Percentiles rank a stretch among this genome's conserved stretches.
Evolutionary conservation across 1,140 invertebrate genomes (phyloP).

Genomic region (Drosophila punjabiensis): DNA sequence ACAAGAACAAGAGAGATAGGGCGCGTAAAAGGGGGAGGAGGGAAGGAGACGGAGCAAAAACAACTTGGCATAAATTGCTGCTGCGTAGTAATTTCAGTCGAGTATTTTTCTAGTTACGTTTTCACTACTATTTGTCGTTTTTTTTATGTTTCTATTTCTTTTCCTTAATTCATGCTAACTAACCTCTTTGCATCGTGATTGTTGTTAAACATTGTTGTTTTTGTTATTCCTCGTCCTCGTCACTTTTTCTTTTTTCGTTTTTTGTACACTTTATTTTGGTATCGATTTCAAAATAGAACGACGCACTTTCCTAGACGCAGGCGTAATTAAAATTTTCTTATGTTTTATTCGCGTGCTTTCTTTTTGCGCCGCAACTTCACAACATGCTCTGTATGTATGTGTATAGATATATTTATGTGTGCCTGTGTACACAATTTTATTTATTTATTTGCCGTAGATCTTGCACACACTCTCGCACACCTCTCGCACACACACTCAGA

Average conservation of each 20-base stretch:
- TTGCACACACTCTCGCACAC: constrained; percentile 15
- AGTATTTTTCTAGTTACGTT: constrained; percentile 66
- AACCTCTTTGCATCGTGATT: constrained; percentile 36
- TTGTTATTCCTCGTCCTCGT: constrained; percentile 2
- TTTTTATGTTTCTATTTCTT: constrained; percentile 6
- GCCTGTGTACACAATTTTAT: constrained; percentile 63
- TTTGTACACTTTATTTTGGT: constrained; percentile 73
- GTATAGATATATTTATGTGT: constrained; percentile 27
- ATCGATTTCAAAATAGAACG: constrained; percentile 82
- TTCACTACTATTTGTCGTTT: constrained; percentile 6
- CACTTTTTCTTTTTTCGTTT: constrained; percentile 5
- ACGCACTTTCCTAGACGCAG: constrained; percentile 75
- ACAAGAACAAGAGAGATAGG: constrained; percentile 32
- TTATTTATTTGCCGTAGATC: constrained; percentile 58
- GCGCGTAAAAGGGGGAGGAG: constrained; percentile 32
- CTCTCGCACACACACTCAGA: constrained; percentile 6
- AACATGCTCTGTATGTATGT: constrained; percentile 60
- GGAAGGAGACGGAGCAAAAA: constrained; percentile 31
- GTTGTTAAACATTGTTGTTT: constrained; percentile 17
- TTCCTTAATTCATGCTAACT: constrained; percentile 7
- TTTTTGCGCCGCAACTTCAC: constrained; percentile 79
- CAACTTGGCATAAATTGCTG: constrained; percentile 82
- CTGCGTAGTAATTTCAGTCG: constrained; percentile 81
- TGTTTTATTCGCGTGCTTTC: constrained; percentile 71
- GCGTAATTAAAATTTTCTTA: constrained; percentile 62